These are phyloP conservation scores for Brenthis hecate DNA, from an alignment of 2,888 invertebrate species.

Conservation along the genomic window DNA sequence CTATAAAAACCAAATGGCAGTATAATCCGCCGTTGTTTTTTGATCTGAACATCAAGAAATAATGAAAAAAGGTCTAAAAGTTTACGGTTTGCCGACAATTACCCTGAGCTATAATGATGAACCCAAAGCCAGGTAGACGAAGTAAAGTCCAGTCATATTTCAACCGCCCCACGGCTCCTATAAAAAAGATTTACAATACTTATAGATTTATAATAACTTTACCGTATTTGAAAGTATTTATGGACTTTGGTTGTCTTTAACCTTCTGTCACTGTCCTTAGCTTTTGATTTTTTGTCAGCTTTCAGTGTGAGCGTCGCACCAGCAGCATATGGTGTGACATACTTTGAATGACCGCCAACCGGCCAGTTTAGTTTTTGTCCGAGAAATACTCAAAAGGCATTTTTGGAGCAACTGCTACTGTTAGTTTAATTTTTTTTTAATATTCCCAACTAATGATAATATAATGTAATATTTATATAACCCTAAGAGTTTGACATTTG, in stretches of 20 bases:
- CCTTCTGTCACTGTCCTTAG: conserved; percentile 71
- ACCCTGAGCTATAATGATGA: conserved; percentile 70
- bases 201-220: conserved; percentile 61
- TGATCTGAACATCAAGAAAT: conserved; percentile 61
- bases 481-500: too few species aligned
- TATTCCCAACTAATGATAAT: neutral
- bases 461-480: neutral
- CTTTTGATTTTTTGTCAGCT: conserved; percentile 70
- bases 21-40: conserved; percentile 58
- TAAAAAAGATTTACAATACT: conserved; percentile 66
- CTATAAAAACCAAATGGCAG: conserved; percentile 44
- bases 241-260: conserved; percentile 53
- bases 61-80: conserved; percentile 62
- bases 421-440: conserved; percentile 38
- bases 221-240: conserved; percentile 76
- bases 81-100: conserved; percentile 78
- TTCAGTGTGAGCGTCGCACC: conserved; percentile 56
- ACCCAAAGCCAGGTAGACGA: conserved; percentile 75
- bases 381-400: conserved; percentile 37
- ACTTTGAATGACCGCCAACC: conserved; percentile 64
- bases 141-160: conserved; percentile 71
- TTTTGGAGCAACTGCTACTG: conserved; percentile 55
- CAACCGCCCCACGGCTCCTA: conserved; percentile 77
- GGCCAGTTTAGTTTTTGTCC: conserved; percentile 58
- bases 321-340: conserved; percentile 72